phyloP scores from a whole-genome alignment of 2,888 invertebrate species.

The Drosophila mulleri region DNA sequence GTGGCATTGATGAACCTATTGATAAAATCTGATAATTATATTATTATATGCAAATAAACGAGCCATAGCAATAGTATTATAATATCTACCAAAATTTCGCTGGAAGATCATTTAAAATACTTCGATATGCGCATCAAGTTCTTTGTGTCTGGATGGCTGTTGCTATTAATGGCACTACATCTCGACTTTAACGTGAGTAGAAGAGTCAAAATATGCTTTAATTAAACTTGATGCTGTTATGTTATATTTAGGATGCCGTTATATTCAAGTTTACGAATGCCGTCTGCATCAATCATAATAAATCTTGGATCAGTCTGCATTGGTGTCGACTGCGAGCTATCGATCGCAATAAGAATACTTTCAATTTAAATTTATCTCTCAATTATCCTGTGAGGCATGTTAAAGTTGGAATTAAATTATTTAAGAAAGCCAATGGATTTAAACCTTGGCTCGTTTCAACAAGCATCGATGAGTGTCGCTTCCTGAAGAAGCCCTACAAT shows the following conservation, averaged over 20 bases:
- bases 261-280: slow-evolving; percentile 48
- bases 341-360: slow-evolving; percentile 18
- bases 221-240: neutral
- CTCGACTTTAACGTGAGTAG: neutral
- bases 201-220: neutral
- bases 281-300: slow-evolving; percentile 38
- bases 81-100: too few species aligned
- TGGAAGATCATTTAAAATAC: neutral
- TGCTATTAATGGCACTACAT: neutral
- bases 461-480: slow-evolving; percentile 29
- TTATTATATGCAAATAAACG: neutral
- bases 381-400: slow-evolving; percentile 21
- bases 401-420: neutral
- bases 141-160: neutral
- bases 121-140: slow-evolving; percentile 1
- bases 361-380: slow-evolving; percentile 30
- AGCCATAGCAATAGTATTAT: neutral
- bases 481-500: slow-evolving; percentile 18
- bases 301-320: slow-evolving; percentile 37
- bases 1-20: too few species aligned
- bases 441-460: slow-evolving; percentile 32
- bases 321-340: slow-evolving; percentile 42
- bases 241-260: slow-evolving; percentile 23
- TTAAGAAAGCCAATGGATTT: slow-evolving; percentile 45
- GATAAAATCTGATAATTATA: too few species aligned